Evolutionary conservation across 2,113 vertebrate species (phyloP).

Genomic region (Hyperopisus bebe): DNA sequence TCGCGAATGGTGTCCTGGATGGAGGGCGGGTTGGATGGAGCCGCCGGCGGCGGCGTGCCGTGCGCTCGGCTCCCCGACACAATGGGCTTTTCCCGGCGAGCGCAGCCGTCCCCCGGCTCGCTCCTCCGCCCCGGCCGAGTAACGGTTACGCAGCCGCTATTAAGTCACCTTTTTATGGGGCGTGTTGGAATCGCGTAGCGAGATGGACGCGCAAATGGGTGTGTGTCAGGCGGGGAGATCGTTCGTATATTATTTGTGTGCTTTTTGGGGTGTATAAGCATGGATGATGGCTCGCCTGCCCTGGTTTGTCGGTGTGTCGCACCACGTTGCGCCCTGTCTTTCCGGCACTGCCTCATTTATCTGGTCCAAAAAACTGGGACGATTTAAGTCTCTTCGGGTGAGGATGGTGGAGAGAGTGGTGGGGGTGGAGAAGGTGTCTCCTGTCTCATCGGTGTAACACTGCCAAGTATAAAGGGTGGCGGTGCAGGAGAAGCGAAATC

Average conservation of each 20-base stretch:
- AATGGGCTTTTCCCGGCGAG: background rate
- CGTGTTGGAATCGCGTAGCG: background rate
- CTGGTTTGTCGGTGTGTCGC: background rate
- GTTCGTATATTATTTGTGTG: background rate
- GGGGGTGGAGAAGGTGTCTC: background rate
- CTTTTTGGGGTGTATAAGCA: background rate
- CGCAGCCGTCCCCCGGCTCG: background rate
- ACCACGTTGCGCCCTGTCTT: background rate
- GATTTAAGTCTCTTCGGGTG: background rate
- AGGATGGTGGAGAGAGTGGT: background rate
- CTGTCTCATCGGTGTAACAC: background rate
- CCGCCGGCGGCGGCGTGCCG: background rate
- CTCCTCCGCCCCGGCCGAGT: background rate
- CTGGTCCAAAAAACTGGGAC: background rate
- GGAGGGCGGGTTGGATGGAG: background rate
- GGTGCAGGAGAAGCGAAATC: background rate
- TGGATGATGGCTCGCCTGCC: background rate
- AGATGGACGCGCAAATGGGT: background rate
- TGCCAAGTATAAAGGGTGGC: background rate
- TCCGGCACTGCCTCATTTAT: background rate
- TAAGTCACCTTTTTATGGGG: background rate
- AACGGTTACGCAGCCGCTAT: background rate
- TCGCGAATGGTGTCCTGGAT: background rate
- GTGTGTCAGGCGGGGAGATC: background rate
- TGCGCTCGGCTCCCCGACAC: background rate